phyloP scores from a whole-genome alignment of 2,113 vertebrate species.

The Ictalurus punctatus region DNA sequence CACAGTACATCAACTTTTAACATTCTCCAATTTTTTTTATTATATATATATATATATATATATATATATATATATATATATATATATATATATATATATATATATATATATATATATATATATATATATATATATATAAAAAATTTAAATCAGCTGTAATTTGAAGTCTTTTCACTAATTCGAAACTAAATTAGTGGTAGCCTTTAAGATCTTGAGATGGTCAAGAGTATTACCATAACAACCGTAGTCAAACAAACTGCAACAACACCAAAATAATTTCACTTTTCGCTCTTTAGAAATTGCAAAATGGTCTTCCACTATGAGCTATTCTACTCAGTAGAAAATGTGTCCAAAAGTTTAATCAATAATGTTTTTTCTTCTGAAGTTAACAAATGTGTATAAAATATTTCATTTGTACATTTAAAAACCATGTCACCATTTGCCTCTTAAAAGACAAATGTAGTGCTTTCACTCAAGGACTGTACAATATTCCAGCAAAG shows the following conservation, averaged over 20 bases:
- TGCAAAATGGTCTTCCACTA: constrained; percentile 46
- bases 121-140: too few species aligned
- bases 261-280: constrained; percentile 13
- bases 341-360: constrained; percentile 76
- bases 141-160: background rate
- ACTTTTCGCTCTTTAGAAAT: constrained; percentile 57
- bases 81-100: too few species aligned
- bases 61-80: too few species aligned
- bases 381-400: constrained; percentile 81
- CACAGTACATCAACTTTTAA: background rate
- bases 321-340: constrained; percentile 81
- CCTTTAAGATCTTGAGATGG: background rate
- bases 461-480: constrained; percentile 73
- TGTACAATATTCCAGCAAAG: constrained; percentile 72
- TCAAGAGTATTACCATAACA: constrained; percentile 7
- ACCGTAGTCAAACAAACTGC: constrained; percentile 5
- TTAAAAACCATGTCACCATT: constrained; percentile 73
- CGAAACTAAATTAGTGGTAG: background rate
- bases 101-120: too few species aligned
- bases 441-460: constrained; percentile 71
- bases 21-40: background rate
- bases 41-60: too few species aligned
- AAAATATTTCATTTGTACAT: constrained; percentile 83
- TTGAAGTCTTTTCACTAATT: constrained; percentile 23
- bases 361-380: constrained; percentile 63